These are phyloP conservation scores for Peromyscus nudipes DNA, from an alignment of 2,797 vertebrate species.

Conservation along the genomic window DNA sequence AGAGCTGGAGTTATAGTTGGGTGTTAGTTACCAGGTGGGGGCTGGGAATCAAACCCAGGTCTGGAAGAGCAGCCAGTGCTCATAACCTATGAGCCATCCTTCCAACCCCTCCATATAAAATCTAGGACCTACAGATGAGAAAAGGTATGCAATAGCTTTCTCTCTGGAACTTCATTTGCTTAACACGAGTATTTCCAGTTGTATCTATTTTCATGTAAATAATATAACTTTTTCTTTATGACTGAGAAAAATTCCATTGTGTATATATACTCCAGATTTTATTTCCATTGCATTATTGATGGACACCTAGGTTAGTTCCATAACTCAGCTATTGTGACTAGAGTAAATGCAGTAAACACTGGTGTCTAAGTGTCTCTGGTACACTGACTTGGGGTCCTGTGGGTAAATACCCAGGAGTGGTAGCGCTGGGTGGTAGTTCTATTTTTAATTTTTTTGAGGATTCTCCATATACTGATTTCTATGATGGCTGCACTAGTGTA, in stretches of 20 bases:
- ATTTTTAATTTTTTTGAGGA: neutral
- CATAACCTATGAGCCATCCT: neutral
- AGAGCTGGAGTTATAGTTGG: neutral
- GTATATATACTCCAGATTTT: neutral
- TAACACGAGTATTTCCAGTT: neutral
- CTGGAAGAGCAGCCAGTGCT: neutral
- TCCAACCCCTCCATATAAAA: neutral
- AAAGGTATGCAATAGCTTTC: neutral
- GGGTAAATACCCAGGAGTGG: neutral
- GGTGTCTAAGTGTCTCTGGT: neutral
- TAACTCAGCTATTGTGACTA: neutral
- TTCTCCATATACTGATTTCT: neutral
- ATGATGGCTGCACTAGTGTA: no score
- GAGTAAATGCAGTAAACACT: neutral
- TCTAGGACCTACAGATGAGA: neutral
- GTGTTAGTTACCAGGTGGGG: neutral
- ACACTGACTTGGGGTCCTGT: neutral
- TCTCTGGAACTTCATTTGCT: neutral
- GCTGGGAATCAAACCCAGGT: neutral
- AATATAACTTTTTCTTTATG: neutral
- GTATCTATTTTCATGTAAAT: neutral
- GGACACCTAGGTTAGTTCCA: neutral
- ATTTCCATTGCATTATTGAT: neutral
- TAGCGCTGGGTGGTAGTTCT: neutral
- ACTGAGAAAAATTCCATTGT: neutral